Evolutionary conservation across 2,113 vertebrate genomes (phyloP), one percentile per base, ranked within the genome.

Genomic region (Clarias macrocephalus): DNA sequence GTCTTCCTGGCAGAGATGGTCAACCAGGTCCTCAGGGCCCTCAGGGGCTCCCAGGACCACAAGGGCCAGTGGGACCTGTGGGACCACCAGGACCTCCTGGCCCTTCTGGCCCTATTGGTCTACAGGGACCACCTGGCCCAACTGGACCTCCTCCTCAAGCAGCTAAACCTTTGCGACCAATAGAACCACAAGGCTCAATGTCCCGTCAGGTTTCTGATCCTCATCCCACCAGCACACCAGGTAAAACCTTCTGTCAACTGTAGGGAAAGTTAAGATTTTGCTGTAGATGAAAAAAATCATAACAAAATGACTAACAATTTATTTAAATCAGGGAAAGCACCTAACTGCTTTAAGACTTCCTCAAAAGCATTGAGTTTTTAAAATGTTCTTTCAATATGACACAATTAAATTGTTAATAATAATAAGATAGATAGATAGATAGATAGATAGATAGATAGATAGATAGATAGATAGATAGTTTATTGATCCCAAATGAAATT

Each of bases 51-150:
- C 96, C 95, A 88, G 98, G 98, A 30, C 91, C 95, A 1, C 95
- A 95, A 92, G 98, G 98, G 89, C 93, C 92, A 0, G 91, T 95
- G 37, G 98, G 98, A 77, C 94, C 95, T 28, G 93, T 95, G 9
- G 98, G 98, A 0, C 82, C 96, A 85, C 94, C 95, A 0, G 98
- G 98, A 80, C 94, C 95, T 1, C 95, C 95, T 21, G 98, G 97
- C 0, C 94, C 95, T 52, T 94, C 95, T 8, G 98, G 98, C 0
- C 80, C 95, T 1, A 95, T 95, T 8, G 98, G 98, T 77, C 94
- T 95, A 2, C 95, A 95, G 87, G 98, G 98, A 15, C 84, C 94
- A 13, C 94, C 96, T 28, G 98, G 98, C 42, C 94, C 96, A 4
- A 95, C 96, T 3, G 97, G 98, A 79, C 94, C 95, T 1, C 96